Evolutionary conservation across 2,888 invertebrate genomes (phyloP), one percentile per base, ranked within the genome.

Genomic region (Megastigmus dorsalis): DNA sequence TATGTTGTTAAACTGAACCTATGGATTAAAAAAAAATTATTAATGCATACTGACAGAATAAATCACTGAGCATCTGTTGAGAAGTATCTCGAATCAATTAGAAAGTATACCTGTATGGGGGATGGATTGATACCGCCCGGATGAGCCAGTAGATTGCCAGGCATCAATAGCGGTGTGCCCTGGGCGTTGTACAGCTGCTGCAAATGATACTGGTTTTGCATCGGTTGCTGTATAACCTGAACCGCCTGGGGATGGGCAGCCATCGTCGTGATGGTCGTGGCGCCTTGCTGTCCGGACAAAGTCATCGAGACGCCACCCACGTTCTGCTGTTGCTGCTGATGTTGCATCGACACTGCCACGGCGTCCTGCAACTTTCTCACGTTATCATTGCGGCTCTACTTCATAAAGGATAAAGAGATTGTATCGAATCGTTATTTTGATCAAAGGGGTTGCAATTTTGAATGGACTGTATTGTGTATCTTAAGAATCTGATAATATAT

Each of bases 191-290:
- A 95, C 77, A 96, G 88, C 84, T 95, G 95, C 83, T 93, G 95
- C 60, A 96, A 83, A 65, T 88, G 88, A 83, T 95, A 95, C 54
- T 91, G 91, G 87, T 91, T 94, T 86, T 94, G 94, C 59, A 94
- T 86, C 0, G 94, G 94, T 82, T 95, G 95, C 85, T 95, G 95
- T 81, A 96, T 95, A 26, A 96, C 93, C 86, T 96, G 96, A 36
- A 96, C 93, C 2, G 87, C 89, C 79, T 92, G 91, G 77, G 94
- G 95, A 82, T 94, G 89, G 0, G 94, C 93, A 3, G 95, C 93
- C 94, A 95, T 94, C 5, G 93, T 93, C 1, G 94, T 92, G 70
- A 94, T 92, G 1, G 92, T 92, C 0, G 90, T 92, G 79, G 91
- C 92, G 60, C 85, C 88, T 67, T 86, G 88, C 74, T 88, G 87